Percentiles rank a stretch among this genome's conserved stretches.
Evolutionary conservation across 2,888 invertebrate species (phyloP).

Genomic region (Nematopogon swammerdamellus): DNA sequence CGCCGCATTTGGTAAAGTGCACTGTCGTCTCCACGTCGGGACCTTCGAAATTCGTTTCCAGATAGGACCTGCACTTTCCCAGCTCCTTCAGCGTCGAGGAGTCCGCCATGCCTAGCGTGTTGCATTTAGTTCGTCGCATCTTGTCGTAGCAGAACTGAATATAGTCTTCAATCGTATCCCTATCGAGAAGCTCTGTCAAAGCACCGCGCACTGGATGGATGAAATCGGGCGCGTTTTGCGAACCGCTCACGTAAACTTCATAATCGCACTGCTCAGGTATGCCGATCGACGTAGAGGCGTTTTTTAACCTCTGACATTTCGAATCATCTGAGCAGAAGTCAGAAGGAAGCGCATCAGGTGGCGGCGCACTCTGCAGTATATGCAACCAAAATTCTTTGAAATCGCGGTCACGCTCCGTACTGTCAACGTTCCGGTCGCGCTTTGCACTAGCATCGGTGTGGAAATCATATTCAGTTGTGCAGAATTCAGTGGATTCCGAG

Average conservation of each 20-base stretch:
- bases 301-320: too few relatives aligned
- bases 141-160: background rate
- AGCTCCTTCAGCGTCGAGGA: background rate
- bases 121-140: background rate
- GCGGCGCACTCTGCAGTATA: slow-evolving; percentile 9
- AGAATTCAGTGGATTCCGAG: background rate
- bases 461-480: background rate
- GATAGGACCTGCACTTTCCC: background rate
- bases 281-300: too few relatives aligned
- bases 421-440: background rate
- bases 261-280: background rate
- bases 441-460: background rate
- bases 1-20: background rate
- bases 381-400: slow-evolving; percentile 6
- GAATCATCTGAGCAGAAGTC: too few relatives aligned
- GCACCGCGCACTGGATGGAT: background rate
- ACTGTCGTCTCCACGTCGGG: background rate
- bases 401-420: slow-evolving; percentile 1
- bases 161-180: background rate
- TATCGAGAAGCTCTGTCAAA: background rate
- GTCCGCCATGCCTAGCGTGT: background rate
- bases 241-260: background rate
- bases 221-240: background rate
- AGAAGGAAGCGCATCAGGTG: slow-evolving; percentile 6
- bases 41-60: background rate